Base-by-base conservation (phyloP, 2,797 vertebrate species). In the Todus mexicanus region DNA sequence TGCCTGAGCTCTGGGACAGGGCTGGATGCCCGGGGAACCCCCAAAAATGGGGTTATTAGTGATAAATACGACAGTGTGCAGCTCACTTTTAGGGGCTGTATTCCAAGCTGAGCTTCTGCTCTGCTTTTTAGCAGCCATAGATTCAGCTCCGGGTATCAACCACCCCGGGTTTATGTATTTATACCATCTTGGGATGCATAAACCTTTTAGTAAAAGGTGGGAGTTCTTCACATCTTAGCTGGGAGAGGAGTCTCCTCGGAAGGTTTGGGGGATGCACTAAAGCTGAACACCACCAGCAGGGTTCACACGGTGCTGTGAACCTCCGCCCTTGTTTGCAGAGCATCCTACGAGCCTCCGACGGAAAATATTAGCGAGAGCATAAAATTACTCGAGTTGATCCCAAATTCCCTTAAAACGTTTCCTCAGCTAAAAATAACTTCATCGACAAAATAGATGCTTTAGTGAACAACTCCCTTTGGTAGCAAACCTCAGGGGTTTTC, bases 331-430 rank as follows among this genome's bases (percentile, higher is more conserved):
- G 69, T 54, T 83, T 95, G 92, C 83, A 65, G 60, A 38, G 87
- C 80, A 93, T 84, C 83, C 45, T 51, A 15, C 84, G 75, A 89
- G 82, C 72, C 87, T 86, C 85, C 6, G 79, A 86, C 51, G 80
- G 90, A 91, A 93, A 95, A 93, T 82, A 94, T 91, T 64, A 92
- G 77, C 89, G 77, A 50, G 26, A 83, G 90, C 88, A 26, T 50
- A 92, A 38, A 56, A 69, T 18, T 63, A 38, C 92, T 86, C 18
- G 15, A 81, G 47, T 31, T 25, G 82, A 88, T 94, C 89, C 94
- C 92, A 92, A 92, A 92, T 72, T 51, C 93, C 92, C 93, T 78
- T 35, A 74, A 89, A 84, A 71, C 89, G 84, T 95, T 96, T 94
- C 93, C 73, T 92, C 81, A 87, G 84, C 79, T 95, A 93, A 95